Percentiles rank a stretch among this genome's conserved stretches.
Conservation (phyloP, 1,140 invertebrate genomes). For the Hylaeus anthracinus region DNA sequence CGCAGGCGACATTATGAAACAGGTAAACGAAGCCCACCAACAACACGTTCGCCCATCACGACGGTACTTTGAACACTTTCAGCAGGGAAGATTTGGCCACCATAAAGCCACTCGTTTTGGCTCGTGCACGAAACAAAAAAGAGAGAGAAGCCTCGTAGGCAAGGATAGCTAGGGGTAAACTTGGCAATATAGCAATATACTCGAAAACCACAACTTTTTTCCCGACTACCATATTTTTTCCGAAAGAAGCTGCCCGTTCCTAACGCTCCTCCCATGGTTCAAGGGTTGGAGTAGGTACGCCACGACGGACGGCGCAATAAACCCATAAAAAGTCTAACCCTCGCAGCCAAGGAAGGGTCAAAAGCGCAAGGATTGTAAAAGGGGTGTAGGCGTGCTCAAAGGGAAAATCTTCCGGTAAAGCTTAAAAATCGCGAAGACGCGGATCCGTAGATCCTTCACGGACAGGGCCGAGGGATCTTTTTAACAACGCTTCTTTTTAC, state of each 20-base stretch:
- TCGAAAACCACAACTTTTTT: constrained; percentile 71
- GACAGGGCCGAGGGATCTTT: constrained; percentile 44
- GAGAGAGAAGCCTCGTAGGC: not conserved
- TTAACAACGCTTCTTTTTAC: constrained; percentile 29
- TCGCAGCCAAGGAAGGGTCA: constrained; percentile 67
- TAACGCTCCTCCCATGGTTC: constrained; percentile 16
- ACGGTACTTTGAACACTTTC: constrained; percentile 19
- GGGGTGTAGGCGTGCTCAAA: constrained; percentile 45
- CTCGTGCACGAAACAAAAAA: constrained; percentile 56
- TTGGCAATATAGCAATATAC: constrained; percentile 52
- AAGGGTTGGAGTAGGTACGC: constrained; percentile 61
- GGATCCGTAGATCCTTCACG: constrained; percentile 72
- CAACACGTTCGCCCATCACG: not conserved
- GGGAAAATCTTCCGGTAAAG: constrained; percentile 58
- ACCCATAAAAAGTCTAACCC: constrained; percentile 68
- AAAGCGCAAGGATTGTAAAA: constrained; percentile 71
- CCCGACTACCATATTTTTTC: constrained; percentile 70
- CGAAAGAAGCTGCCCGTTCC: constrained; percentile 26
- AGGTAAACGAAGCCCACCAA: constrained; percentile 12
- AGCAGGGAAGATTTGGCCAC: constrained; percentile 71
- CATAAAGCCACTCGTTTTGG: constrained; percentile 71
- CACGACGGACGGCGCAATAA: constrained; percentile 52
- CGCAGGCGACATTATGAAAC: not conserved
- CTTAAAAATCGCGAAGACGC: constrained; percentile 58
- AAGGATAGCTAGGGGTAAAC: constrained; percentile 26